Evolutionary conservation across 2,888 invertebrate genomes (phyloP).

Genomic region (Itoplectis maculator): DNA sequence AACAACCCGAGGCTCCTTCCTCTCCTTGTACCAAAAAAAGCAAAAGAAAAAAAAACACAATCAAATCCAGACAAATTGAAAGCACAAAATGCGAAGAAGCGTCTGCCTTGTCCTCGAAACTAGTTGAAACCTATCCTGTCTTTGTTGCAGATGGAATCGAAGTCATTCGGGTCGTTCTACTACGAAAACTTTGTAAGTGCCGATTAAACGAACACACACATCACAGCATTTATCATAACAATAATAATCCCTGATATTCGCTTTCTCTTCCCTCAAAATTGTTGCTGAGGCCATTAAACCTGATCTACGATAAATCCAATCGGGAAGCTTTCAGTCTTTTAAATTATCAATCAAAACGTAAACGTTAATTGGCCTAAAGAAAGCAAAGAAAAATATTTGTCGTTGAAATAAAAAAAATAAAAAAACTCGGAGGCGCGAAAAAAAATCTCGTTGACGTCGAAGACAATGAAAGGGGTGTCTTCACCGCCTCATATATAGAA

Average conservation of each 20-base stretch:
- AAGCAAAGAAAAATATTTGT: neutral
- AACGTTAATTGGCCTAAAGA: neutral
- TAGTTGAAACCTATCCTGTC: constrained; percentile 84
- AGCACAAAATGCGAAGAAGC: constrained; percentile 45
- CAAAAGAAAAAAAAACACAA: constrained; percentile 66
- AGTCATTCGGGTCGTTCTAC: constrained; percentile 98
- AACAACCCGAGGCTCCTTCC: constrained; percentile 56
- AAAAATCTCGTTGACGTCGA: constrained; percentile 10
- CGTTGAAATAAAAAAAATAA: too few species aligned
- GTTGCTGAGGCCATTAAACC: constrained; percentile 18
- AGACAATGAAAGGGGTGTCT: too few species aligned
- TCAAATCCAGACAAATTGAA: constrained; percentile 23
- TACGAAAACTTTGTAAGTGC: constrained; percentile 98
- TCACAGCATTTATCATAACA: constrained; percentile 30
- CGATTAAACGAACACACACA: constrained; percentile 73
- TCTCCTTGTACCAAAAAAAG: constrained; percentile 56
- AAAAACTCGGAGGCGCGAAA: neutral
- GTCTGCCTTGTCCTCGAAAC: constrained; percentile 77
- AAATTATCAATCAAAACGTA: neutral
- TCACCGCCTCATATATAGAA: too few species aligned
- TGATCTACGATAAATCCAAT: neutral
- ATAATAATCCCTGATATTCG: neutral
- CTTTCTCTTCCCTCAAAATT: constrained; percentile 21
- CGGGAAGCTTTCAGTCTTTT: neutral
- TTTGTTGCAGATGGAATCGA: constrained; percentile 96